phyloP scores from a whole-genome alignment of 2,797 vertebrate genomes.

The Prunella strophiata region DNA sequence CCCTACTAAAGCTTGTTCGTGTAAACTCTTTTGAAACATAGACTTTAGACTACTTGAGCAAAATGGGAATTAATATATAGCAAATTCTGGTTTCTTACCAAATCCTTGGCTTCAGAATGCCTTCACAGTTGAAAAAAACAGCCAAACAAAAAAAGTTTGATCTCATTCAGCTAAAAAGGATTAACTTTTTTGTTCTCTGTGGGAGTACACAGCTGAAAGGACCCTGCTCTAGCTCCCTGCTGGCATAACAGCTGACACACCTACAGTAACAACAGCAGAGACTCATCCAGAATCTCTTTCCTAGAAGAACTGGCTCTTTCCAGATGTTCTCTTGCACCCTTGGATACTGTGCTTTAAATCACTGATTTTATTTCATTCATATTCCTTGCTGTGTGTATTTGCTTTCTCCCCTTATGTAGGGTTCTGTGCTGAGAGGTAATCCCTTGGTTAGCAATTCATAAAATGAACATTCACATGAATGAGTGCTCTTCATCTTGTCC shows the following conservation, averaged over 20 bases:
- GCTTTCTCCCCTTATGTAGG: accelerated
- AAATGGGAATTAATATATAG: background rate
- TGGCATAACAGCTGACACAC: background rate
- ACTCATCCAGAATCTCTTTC: background rate
- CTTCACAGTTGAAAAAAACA: background rate
- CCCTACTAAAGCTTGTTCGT: accelerated
- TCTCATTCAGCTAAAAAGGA: background rate
- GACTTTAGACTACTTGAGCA: background rate
- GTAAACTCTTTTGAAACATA: background rate
- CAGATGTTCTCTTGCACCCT: background rate
- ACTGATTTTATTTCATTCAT: background rate
- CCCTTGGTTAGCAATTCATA: background rate
- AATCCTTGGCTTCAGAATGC: background rate
- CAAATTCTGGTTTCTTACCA: background rate
- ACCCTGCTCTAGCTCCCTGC: background rate
- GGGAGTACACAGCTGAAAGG: background rate
- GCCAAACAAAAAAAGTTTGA: background rate
- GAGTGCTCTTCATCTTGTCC: background rate
- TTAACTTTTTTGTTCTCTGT: background rate
- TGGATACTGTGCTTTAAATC: background rate
- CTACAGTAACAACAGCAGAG: background rate
- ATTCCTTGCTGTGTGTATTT: background rate
- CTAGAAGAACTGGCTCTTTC: background rate
- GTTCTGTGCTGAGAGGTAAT: background rate
- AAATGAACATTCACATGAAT: background rate